Evolutionary conservation across 2,113 vertebrate genomes (phyloP), one percentile per base, ranked within the genome.

Genomic region (Suncus etruscus): DNA sequence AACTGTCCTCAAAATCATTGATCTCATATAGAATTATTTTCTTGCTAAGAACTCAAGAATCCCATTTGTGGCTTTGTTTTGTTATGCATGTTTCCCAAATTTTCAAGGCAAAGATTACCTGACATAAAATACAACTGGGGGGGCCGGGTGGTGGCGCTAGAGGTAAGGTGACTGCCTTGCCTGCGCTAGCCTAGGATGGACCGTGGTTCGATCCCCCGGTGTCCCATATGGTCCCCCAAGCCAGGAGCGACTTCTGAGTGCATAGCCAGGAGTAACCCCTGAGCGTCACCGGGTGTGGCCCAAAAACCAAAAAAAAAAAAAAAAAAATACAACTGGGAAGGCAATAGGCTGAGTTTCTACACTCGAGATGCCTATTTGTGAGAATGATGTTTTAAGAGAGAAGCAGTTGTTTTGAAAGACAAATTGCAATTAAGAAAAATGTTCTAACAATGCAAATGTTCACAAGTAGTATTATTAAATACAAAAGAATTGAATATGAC

Each of bases 1-100:
- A 54, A 54, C 7, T 54, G 15, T 54, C 15, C 51, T 15, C 51
- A 2, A 10, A 12, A 10, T 2, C 51, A 54, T 15, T 54, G 51
- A 10, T 54, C 3, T 54, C 51, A 10, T 54, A 15, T 54, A 50
- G 48, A 74, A 88, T 69, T 69, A 68, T 24, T 20, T 47, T 29
- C 39, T 22, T 54, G 79, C 31, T 61, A 74, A 80, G 70, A 90
- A 74, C 20, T 14, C 12, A 47, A 77, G 39, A 81, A 61, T 54
- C 32, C 31, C 51, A 25, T 70, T 54, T 75, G 83, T 70, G 89
- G 76, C 29, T 81, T 91, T 47, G 47, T 47, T 81, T 92, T 50
- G 69, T 83, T 83, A 76, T 78, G 83, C 63, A 39, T 76, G 9
- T 78, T 48, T 89, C 4, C 39, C 48, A 74, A 76, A 92, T 74